Evolutionary conservation across 2,888 invertebrate genomes (phyloP).

Genomic region (Heliconius ethilla): DNA sequence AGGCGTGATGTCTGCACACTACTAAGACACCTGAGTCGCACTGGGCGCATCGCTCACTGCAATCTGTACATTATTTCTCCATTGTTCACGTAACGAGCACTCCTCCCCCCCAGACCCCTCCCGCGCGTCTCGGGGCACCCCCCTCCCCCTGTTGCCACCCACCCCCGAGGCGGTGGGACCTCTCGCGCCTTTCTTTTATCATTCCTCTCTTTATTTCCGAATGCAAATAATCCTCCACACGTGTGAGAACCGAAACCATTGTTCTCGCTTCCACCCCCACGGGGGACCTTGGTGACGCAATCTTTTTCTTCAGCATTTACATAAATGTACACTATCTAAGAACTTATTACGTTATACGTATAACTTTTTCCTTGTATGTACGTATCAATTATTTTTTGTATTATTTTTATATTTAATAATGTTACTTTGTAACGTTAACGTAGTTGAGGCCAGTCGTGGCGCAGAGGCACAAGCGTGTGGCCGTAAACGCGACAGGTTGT

Average conservation of each 20-base stretch:
- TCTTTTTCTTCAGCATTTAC: conserved; percentile 79
- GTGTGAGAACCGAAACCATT: conserved; percentile 84
- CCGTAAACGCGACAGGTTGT: too few relatives aligned
- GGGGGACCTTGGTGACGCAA: conserved; percentile 81
- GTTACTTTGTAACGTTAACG: not conserved
- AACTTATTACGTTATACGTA: conserved; percentile 53
- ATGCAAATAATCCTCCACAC: conserved; percentile 84
- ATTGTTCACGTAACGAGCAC: conserved; percentile 82
- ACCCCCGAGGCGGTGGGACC: conserved; percentile 80
- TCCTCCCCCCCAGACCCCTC: conserved; percentile 55
- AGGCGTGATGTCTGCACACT: conserved; percentile 71
- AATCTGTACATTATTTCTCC: conserved; percentile 83
- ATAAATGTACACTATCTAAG: conserved; percentile 69
- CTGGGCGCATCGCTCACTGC: conserved; percentile 82
- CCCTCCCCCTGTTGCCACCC: conserved; percentile 70
- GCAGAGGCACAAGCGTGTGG: too few relatives aligned
- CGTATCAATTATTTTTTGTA: conserved; percentile 27
- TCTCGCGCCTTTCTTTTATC: conserved; percentile 83
- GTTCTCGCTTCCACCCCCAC: conserved; percentile 77
- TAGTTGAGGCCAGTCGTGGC: too few relatives aligned
- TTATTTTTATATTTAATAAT: conserved; percentile 5
- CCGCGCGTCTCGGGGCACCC: conserved; percentile 54
- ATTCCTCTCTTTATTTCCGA: conserved; percentile 83
- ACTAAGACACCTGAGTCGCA: conserved; percentile 79
- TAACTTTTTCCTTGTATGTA: conserved; percentile 38